These are phyloP conservation scores for Melanargia galathea DNA, from an alignment of 2,888 invertebrate species.

Conservation along the genomic window DNA sequence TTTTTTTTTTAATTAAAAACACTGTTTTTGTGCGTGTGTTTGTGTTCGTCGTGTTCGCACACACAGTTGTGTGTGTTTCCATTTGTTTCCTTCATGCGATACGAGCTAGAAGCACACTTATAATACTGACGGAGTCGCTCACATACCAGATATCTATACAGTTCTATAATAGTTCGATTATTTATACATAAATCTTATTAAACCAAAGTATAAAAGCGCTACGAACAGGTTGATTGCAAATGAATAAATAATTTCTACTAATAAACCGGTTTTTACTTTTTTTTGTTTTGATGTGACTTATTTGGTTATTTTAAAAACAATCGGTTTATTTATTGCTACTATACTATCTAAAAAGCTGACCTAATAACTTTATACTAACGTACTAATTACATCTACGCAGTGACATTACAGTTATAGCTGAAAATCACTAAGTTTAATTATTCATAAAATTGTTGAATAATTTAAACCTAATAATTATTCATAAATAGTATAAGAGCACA, in stretches of 20 bases:
- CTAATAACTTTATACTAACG: constrained; percentile 6
- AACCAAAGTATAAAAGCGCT: constrained; percentile 54
- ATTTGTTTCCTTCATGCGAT: constrained; percentile 64
- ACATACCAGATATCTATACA: constrained; percentile 74
- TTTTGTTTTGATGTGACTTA: not conserved
- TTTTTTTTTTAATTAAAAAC: constrained; percentile 38
- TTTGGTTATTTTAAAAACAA: no score
- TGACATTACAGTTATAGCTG: not conserved
- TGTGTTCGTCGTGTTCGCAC: constrained; percentile 51
- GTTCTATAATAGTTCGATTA: constrained; percentile 43
- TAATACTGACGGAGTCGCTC: constrained; percentile 68
- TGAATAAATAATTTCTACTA: constrained; percentile 20
- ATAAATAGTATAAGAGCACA: constrained; percentile 26
- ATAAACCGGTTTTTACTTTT: constrained; percentile 5
- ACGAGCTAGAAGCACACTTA: constrained; percentile 72
- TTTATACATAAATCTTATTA: constrained; percentile 36
- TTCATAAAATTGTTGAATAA: constrained; percentile 19
- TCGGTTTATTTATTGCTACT: constrained; percentile 4
- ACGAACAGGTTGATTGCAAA: constrained; percentile 43
- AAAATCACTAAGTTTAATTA: constrained; percentile 10
- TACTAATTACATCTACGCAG: constrained; percentile 7
- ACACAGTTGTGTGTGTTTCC: constrained; percentile 57
- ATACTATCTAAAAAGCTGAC: constrained; percentile 12
- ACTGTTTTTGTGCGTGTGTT: constrained; percentile 47
- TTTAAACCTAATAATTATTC: constrained; percentile 19